Evolutionary conservation across 2,888 invertebrate species (phyloP).

Genomic region (Ceriagrion tenellum): DNA sequence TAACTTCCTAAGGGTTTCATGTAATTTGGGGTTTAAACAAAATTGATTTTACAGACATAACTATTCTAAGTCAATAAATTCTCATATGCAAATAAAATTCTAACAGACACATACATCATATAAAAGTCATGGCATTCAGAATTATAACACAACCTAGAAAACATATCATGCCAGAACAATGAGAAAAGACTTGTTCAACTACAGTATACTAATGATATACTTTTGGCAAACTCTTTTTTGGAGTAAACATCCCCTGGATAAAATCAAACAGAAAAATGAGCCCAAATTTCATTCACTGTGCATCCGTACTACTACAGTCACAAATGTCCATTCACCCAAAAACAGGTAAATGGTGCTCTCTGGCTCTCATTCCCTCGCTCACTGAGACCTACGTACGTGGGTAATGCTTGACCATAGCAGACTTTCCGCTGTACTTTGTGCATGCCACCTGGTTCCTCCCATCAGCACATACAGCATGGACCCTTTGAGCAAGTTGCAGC

Average conservation of each 20-base stretch:
- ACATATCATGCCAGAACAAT: background rate
- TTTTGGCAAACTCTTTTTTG: background rate
- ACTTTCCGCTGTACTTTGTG: background rate
- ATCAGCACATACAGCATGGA: background rate
- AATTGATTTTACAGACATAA: background rate
- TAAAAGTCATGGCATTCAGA: background rate
- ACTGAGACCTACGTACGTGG: background rate
- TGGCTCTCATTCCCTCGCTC: background rate
- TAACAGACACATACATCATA: background rate
- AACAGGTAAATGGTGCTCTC: background rate
- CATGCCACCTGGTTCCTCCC: background rate
- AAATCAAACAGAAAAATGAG: background rate
- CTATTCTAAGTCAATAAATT: background rate
- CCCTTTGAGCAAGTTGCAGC: constrained; percentile 40
- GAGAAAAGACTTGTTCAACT: background rate
- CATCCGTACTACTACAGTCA: background rate
- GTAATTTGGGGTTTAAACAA: background rate
- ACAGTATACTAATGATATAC: background rate
- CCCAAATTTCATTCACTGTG: background rate
- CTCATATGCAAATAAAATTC: background rate
- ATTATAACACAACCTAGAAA: background rate
- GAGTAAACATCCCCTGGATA: background rate
- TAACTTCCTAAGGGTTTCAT: background rate
- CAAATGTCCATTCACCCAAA: background rate
- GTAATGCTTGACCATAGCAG: background rate